phyloP scores from a whole-genome alignment of 1,140 invertebrate genomes.

The Pogonognathellus flavescens region DNA sequence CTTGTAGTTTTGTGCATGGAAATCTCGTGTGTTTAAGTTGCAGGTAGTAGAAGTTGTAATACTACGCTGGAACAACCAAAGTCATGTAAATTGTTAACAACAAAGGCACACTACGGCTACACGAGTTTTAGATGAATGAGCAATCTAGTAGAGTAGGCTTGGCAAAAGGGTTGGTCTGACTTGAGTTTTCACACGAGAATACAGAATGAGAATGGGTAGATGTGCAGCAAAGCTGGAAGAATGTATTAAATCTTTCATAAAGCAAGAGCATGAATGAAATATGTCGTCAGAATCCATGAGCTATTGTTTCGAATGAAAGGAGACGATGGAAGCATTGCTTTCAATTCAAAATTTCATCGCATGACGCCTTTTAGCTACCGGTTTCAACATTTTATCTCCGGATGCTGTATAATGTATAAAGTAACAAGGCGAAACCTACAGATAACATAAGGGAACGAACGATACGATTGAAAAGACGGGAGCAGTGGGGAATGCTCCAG shows the following conservation, averaged over 20 bases:
- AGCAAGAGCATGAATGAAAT: slow-evolving; percentile 44
- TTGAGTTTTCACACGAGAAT: slow-evolving; percentile 34
- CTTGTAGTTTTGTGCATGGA: no score
- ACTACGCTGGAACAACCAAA: background rate
- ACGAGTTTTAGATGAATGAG: slow-evolving; percentile 28
- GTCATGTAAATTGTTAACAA: slow-evolving; percentile 9
- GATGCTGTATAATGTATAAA: slow-evolving; percentile 20
- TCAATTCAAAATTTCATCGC: slow-evolving; percentile 46
- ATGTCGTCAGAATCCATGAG: slow-evolving; percentile 37
- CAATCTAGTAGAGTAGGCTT: slow-evolving; percentile 40
- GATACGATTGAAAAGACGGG: background rate
- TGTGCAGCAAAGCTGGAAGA: background rate
- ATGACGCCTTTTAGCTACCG: slow-evolving; percentile 47
- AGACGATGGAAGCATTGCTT: slow-evolving; percentile 35
- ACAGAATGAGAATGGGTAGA: background rate
- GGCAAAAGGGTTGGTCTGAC: slow-evolving; percentile 23
- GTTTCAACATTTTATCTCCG: slow-evolving; percentile 39
- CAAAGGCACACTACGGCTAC: background rate
- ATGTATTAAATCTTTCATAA: slow-evolving; percentile 45
- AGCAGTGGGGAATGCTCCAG: background rate
- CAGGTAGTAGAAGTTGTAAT: background rate
- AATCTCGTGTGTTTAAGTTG: background rate
- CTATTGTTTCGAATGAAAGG: slow-evolving; percentile 46
- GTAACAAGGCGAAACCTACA: background rate
- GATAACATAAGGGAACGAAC: background rate